Base-by-base conservation (phyloP, 2,888 invertebrate genomes). In the Hypsopygia costalis region DNA sequence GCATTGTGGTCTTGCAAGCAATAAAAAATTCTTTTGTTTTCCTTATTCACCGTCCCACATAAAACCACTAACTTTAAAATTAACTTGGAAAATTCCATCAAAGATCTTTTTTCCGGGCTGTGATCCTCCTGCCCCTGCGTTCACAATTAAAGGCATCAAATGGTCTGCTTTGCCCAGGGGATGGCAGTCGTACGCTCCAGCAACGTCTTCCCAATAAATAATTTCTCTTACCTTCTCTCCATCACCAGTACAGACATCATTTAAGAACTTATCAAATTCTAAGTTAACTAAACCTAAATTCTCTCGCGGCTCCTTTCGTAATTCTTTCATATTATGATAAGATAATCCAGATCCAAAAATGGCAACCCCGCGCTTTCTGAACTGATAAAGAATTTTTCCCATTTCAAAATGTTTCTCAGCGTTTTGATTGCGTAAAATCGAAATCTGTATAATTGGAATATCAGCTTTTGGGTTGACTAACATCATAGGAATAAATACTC, bases 401-500 rank as follows among this genome's bases (percentile, higher is more conserved):
- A 74, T 51, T 6, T 59, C 56, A 20, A 56, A 72, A 50, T 75
- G 74, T 2, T 60, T 48, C 0, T 43, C 37, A 0, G 73, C 62
- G 21, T 69, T 47, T 47, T 75, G 73, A 11, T 60, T 72, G 16
- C 55, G 55, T 8, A 74, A 43, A 33, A 75, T 58, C 0, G 73
- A 74, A 16, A 75, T 42, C 51, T 75, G 75, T 1, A 75, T 43
- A 5, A 75, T 60, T 0, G 75, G 74, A 10, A 75, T 63, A 12
- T 74, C 52, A 0, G 73, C 72, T n/a, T 46, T 47, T 0, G 75
- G 72, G n/a, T 71, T 62, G 0, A 73, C 64, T 6, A 75, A 35
- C 62, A 75, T 64, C 75, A 75, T 74, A 0, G 75, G 75, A 42
- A 75, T 64, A 25, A 74, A 75, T 1, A 71, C 67, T 49, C 75